Evolutionary conservation across 2,888 invertebrate species (phyloP), one percentile per base, ranked within the genome.

Genomic region (Conus canariensis): DNA sequence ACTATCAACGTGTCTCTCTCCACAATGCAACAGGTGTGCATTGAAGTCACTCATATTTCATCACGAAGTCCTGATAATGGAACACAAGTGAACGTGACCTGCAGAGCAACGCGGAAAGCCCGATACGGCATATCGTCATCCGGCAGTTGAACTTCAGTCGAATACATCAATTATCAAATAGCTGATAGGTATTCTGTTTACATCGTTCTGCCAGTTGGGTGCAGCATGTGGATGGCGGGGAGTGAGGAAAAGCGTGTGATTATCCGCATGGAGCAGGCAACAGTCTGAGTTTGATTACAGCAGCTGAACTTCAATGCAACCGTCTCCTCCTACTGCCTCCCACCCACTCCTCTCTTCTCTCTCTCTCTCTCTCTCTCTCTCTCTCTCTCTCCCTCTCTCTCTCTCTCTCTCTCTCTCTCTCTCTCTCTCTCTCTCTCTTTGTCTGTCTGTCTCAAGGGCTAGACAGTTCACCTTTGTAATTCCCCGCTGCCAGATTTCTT

Each of bases 1-100:
- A 14, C 30, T 85, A 85, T 83, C 85, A 85, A n/a, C 85, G 19
- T 85, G 85, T 60, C 85, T n/a, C 85, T 60, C 85, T 85, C 25
- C 60, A 25, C 85, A 60, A 59, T 85, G 25, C 25, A 59, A 85
- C 85, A 85, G 85, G 60, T 85, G 85, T 60, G 82, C 58, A 56
- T n/a, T 58, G 82, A 56, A 83, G 56, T 83, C 82, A 8, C 82
- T 58, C 82, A 56, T 58, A 19, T 83, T 83, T 83, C 82, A 83
- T 83, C 82, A 22, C 58, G 19, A 58, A 83, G 25, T 80, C 77
- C 25, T 83, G 56, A 83, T 25, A 56, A 83, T 25, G 7, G 22
- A 83, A 56, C 56, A 1, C 58, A 6, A 25, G 22, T 6, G 25
- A 83, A 58, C 56, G 19, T 25, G 80, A 80, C 45, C 30, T 7